Evolutionary conservation across 2,888 invertebrate genomes (phyloP).

Genomic region (Chloroclysta siterata): DNA sequence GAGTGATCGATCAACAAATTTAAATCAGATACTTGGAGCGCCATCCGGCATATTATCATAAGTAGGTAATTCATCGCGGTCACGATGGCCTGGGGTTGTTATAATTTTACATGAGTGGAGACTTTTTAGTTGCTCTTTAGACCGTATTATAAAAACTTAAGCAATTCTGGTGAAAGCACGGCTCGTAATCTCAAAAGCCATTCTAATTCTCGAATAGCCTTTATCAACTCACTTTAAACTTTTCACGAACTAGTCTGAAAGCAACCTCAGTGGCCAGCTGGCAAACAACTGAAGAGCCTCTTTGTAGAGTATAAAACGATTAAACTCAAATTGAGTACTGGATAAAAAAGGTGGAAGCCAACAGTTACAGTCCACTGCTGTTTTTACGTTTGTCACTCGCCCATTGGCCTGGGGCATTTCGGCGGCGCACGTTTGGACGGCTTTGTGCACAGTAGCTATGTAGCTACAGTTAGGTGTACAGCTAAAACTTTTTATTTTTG

Average conservation of each 20-base stretch:
- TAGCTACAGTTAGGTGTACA: conserved; percentile 20
- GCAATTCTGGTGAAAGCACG: neutral
- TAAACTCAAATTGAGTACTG: conserved; percentile 30
- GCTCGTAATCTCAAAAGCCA: neutral
- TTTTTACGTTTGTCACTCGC: conserved; percentile 42
- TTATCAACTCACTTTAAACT: conserved; percentile 20
- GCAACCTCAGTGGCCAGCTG: conserved; percentile 28
- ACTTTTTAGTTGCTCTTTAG: neutral
- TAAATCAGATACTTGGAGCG: neutral
- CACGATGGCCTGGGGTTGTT: neutral
- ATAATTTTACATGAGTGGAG: neutral
- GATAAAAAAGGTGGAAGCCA: conserved; percentile 26
- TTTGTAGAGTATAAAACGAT: conserved; percentile 24
- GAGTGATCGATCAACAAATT: neutral
- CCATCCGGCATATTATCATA: neutral
- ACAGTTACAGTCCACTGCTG: conserved; percentile 27
- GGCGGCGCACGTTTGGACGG: conserved; percentile 36
- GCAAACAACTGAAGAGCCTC: conserved; percentile 27
- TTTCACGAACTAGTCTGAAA: conserved; percentile 23
- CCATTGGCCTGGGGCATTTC: conserved; percentile 38
- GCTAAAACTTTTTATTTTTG: conserved; percentile 36
- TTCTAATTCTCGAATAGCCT: conserved; percentile 5
- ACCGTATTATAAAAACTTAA: neutral
- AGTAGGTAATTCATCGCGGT: conserved; percentile 8
- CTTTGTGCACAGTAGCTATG: conserved; percentile 36